These are phyloP conservation scores for Lutraria rhynchaena DNA, from an alignment of 1,140 invertebrate species.

Conservation along the genomic window DNA sequence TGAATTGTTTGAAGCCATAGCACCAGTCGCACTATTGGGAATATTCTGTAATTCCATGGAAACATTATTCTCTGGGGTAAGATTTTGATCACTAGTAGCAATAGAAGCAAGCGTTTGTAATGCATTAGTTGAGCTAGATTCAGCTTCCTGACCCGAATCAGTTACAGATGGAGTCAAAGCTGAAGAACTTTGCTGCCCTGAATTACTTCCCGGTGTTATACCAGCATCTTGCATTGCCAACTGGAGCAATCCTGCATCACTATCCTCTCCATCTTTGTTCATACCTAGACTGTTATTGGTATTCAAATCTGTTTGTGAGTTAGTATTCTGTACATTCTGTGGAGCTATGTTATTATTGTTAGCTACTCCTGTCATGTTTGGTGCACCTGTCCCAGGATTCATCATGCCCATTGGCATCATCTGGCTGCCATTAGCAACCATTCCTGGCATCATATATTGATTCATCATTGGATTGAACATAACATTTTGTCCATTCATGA, in stretches of 20 bases:
- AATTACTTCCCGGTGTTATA: constrained; percentile 67
- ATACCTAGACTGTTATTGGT: background rate
- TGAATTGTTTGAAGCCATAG: constrained; percentile 57
- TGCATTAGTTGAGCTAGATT: constrained; percentile 49
- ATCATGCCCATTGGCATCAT: constrained; percentile 54
- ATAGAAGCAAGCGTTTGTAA: constrained; percentile 75
- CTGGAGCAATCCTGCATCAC: constrained; percentile 69
- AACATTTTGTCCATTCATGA: constrained; percentile 52
- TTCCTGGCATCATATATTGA: constrained; percentile 60
- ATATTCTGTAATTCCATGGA: constrained; percentile 11
- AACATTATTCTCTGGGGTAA: constrained; percentile 53
- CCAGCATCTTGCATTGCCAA: constrained; percentile 77
- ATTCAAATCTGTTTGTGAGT: constrained; percentile 23
- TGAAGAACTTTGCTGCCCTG: constrained; percentile 26
- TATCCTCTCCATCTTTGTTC: constrained; percentile 28
- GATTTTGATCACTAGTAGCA: constrained; percentile 70
- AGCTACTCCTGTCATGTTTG: constrained; percentile 22
- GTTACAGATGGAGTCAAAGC: constrained; percentile 42
- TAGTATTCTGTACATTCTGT: constrained; percentile 22
- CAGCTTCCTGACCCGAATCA: constrained; percentile 19
- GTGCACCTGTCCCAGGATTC: constrained; percentile 18
- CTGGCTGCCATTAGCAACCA: constrained; percentile 59
- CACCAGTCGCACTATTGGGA: constrained; percentile 42
- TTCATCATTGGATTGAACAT: constrained; percentile 61
- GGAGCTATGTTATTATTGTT: constrained; percentile 30